These are phyloP conservation scores for Drosophila cardini DNA, from an alignment of 1,140 invertebrate genomes.

Conservation along the genomic window DNA sequence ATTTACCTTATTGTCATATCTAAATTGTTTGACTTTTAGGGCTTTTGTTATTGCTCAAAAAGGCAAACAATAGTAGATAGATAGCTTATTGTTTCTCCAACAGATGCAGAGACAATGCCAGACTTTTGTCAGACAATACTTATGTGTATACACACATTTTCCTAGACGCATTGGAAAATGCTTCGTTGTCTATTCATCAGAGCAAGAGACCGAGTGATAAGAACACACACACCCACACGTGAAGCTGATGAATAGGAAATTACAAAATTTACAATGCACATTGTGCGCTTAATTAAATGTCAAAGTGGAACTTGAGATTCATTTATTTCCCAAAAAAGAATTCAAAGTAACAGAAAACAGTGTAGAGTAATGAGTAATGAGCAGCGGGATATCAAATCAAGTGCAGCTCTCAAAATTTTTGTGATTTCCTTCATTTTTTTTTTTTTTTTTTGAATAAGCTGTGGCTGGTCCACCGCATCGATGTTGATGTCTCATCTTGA, in stretches of 20 bases:
- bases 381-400: background rate
- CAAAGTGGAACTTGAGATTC: conserved; percentile 26
- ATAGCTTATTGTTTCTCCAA: conserved; percentile 67
- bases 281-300: conserved; percentile 69
- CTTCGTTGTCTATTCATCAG: conserved; percentile 49
- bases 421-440: too few species aligned
- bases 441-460: conserved; percentile 5
- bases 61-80: conserved; percentile 65
- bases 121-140: conserved; percentile 37
- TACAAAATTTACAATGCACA: conserved; percentile 66
- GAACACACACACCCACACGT: conserved; percentile 42
- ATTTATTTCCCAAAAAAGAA: background rate
- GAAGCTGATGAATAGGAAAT: conserved; percentile 70
- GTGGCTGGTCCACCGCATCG: background rate
- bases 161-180: background rate
- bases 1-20: conserved; percentile 68
- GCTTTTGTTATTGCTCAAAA: conserved; percentile 76
- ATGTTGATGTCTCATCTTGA: background rate
- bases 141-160: too few species aligned
- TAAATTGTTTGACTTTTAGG: conserved; percentile 72
- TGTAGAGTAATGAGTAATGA: conserved; percentile 1
- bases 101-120: conserved; percentile 58
- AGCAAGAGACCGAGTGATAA: conserved; percentile 44
- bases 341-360: background rate
- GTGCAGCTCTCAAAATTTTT: conserved; percentile 50